Percentiles rank a stretch among this genome's conserved stretches.
These are phyloP conservation scores for Heliconius aoede DNA, from an alignment of 2,888 invertebrate genomes.

Conservation along the genomic window DNA sequence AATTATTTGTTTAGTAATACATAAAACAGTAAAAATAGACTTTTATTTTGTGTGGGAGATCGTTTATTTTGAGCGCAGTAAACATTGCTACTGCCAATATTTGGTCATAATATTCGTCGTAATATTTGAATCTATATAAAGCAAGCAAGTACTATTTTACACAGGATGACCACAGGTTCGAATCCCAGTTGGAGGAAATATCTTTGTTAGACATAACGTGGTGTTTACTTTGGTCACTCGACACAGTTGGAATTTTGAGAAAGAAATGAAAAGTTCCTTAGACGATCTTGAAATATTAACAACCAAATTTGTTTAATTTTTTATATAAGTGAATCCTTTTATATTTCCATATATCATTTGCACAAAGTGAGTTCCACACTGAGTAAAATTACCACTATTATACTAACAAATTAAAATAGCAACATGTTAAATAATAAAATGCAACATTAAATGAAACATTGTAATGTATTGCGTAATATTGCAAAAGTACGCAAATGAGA, in stretches of 20 bases:
- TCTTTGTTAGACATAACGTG: not conserved
- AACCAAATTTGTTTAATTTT: no score
- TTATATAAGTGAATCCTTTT: no score
- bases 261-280: no score
- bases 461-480: slow-evolving; percentile 19
- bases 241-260: no score
- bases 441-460: slow-evolving; percentile 7
- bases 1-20: slow-evolving; percentile 18
- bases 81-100: slow-evolving; percentile 31
- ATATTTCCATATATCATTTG: not conserved
- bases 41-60: slow-evolving; percentile 29
- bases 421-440: slow-evolving; percentile 24
- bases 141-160: not conserved
- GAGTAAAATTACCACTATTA: not conserved
- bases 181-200: no score
- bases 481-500: slow-evolving; percentile 1
- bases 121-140: not conserved
- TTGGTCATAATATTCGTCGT: not conserved
- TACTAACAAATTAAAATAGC: slow-evolving; percentile 8
- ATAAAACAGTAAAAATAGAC: slow-evolving; percentile 4
- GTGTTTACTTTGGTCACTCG: not conserved
- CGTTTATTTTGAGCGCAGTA: slow-evolving; percentile 24
- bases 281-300: no score
- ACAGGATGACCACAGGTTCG: not conserved
- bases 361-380: not conserved